Evolutionary conservation across 2,888 invertebrate species (phyloP), one percentile per base, ranked within the genome.

Genomic region (Anticlea derivata): DNA sequence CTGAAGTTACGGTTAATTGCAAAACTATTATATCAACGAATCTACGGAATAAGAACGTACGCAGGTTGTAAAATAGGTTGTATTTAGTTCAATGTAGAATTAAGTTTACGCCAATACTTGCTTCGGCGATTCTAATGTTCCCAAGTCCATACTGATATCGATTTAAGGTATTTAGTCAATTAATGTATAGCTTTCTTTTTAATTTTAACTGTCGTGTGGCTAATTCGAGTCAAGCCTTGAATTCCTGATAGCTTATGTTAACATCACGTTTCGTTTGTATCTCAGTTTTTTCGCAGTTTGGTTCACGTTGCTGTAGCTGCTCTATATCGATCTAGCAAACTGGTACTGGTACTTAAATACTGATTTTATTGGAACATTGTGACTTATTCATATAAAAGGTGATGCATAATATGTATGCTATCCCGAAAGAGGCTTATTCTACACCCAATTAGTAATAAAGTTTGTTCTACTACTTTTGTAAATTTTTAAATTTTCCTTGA

Each of bases 81-180:
- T 48, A 48, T 44, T 53, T 44, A 40, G 44, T 48, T 53, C 44
- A 44, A 31, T 37, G 7, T 48, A 52, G 47, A 35, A 10, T 34
- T 43, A 48, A 45, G 52, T 48, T 43, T 5, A 8, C 13, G 39
- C 48, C 48, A 30, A 39, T 31, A 24, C 20, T 8, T 7, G 7
- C 26, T 49, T 44, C 33, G 34, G 31, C 30, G 31, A 39, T 53
- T 58, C 58, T 5, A 37, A 47, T 70, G 63, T 67, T 64, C 55
- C 58, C 67, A 66, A 65, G 63, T 47, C 57, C 69, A 67, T 74
- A 77, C 77, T 65, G 63, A 66, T 84, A 83, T 83, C 79, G 72
- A 70, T 80, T 78, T 86, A 88, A 89, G 88, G 75, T 90, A 87
- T 89, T 86, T 89, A 90, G 90, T 89, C 89, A 89, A 90, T 88